phyloP scores from a whole-genome alignment of 2,113 vertebrate genomes.

The Numenius arquata region DNA sequence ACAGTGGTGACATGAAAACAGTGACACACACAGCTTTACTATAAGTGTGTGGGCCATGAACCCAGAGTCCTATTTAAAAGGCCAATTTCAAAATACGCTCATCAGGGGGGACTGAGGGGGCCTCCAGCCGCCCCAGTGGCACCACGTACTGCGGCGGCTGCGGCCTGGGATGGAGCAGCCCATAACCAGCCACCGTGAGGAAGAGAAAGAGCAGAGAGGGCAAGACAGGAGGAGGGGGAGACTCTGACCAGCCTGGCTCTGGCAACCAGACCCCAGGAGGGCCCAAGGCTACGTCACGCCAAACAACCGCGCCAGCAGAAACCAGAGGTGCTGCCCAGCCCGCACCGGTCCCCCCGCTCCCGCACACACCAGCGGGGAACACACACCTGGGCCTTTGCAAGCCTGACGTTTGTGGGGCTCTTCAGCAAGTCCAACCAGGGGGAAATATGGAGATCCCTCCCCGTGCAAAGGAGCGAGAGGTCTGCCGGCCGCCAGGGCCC shows the following conservation, averaged over 20 bases:
- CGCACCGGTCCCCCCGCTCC: too few species aligned
- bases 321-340: fast-evolving
- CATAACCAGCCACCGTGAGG: not conserved
- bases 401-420: not conserved
- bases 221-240: not conserved
- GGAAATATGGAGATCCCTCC: not conserved
- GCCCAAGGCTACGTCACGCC: not conserved
- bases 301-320: not conserved
- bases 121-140: not conserved
- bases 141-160: fast-evolving
- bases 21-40: not conserved
- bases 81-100: not conserved
- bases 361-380: too few species aligned
- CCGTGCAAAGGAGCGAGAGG: fast-evolving
- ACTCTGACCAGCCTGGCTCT: not conserved
- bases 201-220: not conserved
- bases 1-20: not conserved
- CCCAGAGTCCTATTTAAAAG: not conserved
- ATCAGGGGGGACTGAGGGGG: too few species aligned
- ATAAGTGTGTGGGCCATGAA: fast-evolving
- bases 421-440: not conserved
- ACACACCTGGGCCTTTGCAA: fast-evolving
- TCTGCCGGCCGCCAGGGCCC: fast-evolving
- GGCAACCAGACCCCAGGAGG: not conserved
- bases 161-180: not conserved